A percentile compares a stretch with the other conserved stretches of the same genome.
These are phyloP conservation scores for Operophtera brumata DNA, from an alignment of 2,888 invertebrate genomes.

Conservation along the genomic window DNA sequence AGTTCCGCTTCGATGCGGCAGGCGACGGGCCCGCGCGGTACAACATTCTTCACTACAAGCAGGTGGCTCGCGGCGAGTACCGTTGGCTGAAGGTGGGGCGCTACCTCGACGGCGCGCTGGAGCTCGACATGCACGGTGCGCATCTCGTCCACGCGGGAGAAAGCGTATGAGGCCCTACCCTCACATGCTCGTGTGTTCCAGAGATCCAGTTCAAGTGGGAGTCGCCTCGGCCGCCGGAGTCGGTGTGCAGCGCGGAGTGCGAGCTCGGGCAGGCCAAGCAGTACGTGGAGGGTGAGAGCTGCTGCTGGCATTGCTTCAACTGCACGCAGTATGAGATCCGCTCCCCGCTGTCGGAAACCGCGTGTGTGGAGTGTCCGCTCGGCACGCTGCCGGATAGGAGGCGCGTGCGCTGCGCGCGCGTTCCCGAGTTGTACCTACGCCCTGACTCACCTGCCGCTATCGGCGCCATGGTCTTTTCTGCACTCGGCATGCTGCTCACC, in stretches of 20 bases:
- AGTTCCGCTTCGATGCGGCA: slow-evolving; percentile 92
- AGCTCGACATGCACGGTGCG: slow-evolving; percentile 89
- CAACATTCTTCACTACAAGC: slow-evolving; percentile 97
- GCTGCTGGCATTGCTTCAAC: slow-evolving; percentile 94
- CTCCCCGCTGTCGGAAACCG: slow-evolving; percentile 88
- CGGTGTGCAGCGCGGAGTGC: slow-evolving; percentile 95
- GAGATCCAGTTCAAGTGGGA: slow-evolving; percentile 92
- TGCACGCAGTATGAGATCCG: slow-evolving; percentile 86
- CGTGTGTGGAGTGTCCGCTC: slow-evolving; percentile 89
- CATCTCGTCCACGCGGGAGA: not conserved
- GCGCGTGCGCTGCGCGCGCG: slow-evolving; percentile 86
- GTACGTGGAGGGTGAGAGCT: slow-evolving; percentile 95
- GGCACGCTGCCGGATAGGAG: slow-evolving; percentile 90
- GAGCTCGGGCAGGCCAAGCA: slow-evolving; percentile 94
- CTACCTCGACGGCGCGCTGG: slow-evolving; percentile 89
- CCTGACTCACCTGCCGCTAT: slow-evolving; percentile 93
- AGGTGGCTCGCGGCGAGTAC: slow-evolving; percentile 85
- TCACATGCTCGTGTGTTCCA: slow-evolving; percentile 46
- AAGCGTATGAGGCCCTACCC: not conserved
- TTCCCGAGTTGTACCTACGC: slow-evolving; percentile 90
- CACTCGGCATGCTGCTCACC: slow-evolving; percentile 90
- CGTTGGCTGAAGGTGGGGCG: slow-evolving; percentile 93
- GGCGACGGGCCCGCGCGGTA: slow-evolving; percentile 97
- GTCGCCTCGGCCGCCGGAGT: slow-evolving; percentile 87
- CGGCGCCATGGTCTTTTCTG: slow-evolving; percentile 93